Evolutionary conservation across 2,113 vertebrate genomes (phyloP).

Genomic region (Anolis carolinensis): DNA sequence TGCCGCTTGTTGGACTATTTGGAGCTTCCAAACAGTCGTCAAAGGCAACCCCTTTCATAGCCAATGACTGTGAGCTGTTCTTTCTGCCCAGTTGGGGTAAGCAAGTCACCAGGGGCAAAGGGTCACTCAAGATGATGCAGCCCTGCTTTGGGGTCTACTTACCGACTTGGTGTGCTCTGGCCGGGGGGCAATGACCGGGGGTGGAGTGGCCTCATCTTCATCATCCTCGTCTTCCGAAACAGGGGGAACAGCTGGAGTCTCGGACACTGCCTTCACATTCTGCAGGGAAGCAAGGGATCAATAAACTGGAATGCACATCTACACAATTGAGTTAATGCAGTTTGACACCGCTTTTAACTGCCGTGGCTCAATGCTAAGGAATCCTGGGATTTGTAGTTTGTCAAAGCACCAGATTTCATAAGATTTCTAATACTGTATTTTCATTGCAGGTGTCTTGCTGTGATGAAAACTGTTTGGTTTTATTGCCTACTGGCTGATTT

Average conservation of each 20-base stretch:
- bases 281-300: conserved; percentile 46
- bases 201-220: conserved; percentile 89
- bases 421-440: not conserved
- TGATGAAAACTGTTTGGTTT: too few relatives aligned
- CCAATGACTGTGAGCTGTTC: not conserved
- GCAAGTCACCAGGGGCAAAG: not conserved
- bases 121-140: fast-evolving
- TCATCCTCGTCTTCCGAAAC: conserved; percentile 92
- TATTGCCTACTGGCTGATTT: too few relatives aligned
- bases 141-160: conserved; percentile 59
- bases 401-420: not conserved
- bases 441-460: too few relatives aligned
- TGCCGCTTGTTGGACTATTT: too few relatives aligned
- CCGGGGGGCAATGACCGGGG: conserved; percentile 90
- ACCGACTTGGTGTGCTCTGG: conserved; percentile 98
- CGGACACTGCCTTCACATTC: conserved; percentile 89
- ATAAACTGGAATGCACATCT: too few relatives aligned
- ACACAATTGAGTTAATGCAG: too few relatives aligned
- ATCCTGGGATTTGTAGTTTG: not conserved
- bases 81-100: not conserved
- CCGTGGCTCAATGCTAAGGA: too few relatives aligned
- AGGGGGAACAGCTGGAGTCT: conserved; percentile 86
- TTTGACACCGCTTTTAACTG: too few relatives aligned
- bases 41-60: too few relatives aligned
- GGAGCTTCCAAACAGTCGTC: too few relatives aligned